These are phyloP conservation scores for Cactoblastis cactorum DNA, from an alignment of 2,888 invertebrate genomes.

Conservation along the genomic window DNA sequence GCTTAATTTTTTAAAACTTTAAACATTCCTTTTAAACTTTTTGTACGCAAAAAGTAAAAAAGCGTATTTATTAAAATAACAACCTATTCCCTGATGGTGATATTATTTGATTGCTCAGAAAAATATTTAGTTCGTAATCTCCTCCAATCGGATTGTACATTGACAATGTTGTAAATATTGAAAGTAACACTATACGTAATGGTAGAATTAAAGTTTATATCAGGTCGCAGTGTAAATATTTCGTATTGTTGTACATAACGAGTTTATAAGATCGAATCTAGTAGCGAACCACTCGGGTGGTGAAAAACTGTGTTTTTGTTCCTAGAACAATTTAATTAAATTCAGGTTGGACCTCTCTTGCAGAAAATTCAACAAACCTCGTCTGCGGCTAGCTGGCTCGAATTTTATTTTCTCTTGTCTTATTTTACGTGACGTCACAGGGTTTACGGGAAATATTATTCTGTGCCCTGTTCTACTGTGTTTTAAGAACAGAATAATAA, in stretches of 20 bases:
- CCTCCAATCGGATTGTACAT: conserved; percentile 33
- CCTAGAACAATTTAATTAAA: conserved; percentile 55
- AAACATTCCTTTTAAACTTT: too few species aligned
- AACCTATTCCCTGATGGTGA: conserved; percentile 2
- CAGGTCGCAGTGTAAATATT: conserved; percentile 66
- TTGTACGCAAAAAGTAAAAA: too few species aligned
- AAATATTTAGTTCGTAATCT: not conserved
- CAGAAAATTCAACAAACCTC: conserved; percentile 18
- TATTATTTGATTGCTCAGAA: conserved; percentile 11
- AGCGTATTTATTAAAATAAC: too few species aligned
- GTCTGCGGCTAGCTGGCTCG: conserved; percentile 1
- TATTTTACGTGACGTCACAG: conserved; percentile 1
- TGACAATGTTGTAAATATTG: conserved; percentile 49
- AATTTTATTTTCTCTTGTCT: not conserved
- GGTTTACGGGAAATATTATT: not conserved
- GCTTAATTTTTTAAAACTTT: too few species aligned
- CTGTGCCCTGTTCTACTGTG: too few species aligned
- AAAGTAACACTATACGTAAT: conserved; percentile 48
- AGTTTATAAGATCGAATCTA: conserved; percentile 32
- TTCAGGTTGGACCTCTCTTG: conserved; percentile 16
- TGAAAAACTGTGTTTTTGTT: conserved; percentile 57
- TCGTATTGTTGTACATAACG: conserved; percentile 59
- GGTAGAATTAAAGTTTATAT: conserved; percentile 57
- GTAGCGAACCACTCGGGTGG: conserved; percentile 55
- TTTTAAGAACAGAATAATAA: too few species aligned